phyloP scores from a whole-genome alignment of 92 coral and sea anemone species.

The Bergia puertoricense region DNA sequence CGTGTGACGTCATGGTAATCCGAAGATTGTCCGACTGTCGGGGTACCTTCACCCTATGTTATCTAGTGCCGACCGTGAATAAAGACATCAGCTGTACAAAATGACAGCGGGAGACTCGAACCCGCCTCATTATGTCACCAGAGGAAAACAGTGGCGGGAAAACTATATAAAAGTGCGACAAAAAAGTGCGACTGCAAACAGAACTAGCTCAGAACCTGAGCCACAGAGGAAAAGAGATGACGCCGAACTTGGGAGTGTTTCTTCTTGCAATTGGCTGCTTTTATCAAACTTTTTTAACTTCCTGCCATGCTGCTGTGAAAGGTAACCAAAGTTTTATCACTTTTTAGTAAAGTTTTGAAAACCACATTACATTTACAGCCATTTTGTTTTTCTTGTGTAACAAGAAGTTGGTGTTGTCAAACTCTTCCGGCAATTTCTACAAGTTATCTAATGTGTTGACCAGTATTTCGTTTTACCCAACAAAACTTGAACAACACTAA shows the following conservation, averaged over 20 bases:
- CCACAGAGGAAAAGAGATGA: background rate
- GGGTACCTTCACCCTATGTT: too few species aligned
- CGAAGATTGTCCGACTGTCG: too few species aligned
- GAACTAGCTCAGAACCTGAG: background rate
- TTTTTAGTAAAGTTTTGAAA: background rate
- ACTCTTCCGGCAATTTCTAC: too few species aligned
- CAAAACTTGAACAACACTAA: background rate
- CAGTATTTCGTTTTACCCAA: background rate
- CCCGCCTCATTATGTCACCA: slow-evolving; percentile 11
- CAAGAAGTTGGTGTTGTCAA: background rate
- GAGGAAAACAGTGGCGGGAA: background rate
- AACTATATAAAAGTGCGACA: background rate
- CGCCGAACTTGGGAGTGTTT: background rate
- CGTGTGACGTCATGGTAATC: too few species aligned
- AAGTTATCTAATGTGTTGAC: background rate
- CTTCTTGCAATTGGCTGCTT: slow-evolving; percentile 1
- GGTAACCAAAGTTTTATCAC: slow-evolving; percentile 8
- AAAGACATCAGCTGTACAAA: too few species aligned
- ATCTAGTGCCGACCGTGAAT: too few species aligned
- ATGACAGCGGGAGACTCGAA: background rate
- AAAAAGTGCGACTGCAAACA: background rate
- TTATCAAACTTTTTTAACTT: background rate
- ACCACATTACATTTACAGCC: background rate
- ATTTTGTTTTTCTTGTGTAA: background rate
- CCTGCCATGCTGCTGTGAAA: slow-evolving; percentile 6